Percentiles rank a stretch among this genome's conserved stretches.
Conservation (phyloP, 2,113 vertebrate species). For the Laticauda colubrina region DNA sequence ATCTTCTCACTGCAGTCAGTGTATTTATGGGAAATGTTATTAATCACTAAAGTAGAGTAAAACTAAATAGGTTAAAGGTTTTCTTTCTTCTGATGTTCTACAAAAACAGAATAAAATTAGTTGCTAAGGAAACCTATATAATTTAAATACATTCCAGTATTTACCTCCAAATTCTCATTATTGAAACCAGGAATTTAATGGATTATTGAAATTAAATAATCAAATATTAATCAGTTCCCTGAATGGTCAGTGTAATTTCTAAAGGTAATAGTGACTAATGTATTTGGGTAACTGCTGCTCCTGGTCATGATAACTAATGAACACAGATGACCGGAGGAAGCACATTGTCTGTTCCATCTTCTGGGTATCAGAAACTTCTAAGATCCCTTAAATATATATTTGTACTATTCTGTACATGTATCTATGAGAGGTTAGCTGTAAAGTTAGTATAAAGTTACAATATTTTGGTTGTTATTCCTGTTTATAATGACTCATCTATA, state of each 20-base stretch:
- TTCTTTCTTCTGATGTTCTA: background rate
- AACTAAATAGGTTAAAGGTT: no score
- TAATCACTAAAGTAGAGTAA: background rate
- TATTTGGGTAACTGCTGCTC: background rate
- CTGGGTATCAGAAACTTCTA: background rate
- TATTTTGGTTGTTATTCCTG: background rate
- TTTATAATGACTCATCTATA: background rate
- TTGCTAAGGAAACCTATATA: background rate
- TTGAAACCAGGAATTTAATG: conserved; percentile 1
- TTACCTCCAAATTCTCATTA: background rate
- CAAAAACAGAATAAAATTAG: background rate
- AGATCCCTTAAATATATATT: background rate
- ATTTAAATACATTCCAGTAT: background rate
- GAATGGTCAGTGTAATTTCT: background rate
- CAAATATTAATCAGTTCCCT: background rate
- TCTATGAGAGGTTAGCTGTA: background rate
- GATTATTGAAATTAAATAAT: background rate
- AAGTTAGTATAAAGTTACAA: background rate
- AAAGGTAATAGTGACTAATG: background rate
- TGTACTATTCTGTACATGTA: background rate
- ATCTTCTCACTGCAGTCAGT: background rate
- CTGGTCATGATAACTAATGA: background rate
- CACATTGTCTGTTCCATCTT: background rate
- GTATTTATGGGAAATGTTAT: background rate
- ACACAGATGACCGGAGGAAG: background rate